Base-by-base conservation (phyloP, 2,888 invertebrate genomes). In the Sminthurinus aureus region DNA sequence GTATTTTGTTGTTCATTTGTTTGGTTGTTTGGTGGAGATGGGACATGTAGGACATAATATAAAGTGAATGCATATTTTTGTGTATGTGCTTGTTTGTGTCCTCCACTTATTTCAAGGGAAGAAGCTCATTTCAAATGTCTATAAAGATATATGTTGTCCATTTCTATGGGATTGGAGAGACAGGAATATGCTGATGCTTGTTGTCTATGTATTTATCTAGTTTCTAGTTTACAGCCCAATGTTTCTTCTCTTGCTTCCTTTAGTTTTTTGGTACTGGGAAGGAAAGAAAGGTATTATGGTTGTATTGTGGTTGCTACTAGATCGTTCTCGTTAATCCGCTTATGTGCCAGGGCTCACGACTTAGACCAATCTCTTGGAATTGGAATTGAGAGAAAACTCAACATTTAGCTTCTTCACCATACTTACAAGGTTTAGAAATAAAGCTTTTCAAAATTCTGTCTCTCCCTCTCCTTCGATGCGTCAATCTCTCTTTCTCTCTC, bases 321-420 rank as follows among this genome's bases (percentile, higher is more conserved):
- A 79, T 69, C 78, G 71, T 26, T 79, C 71, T 79, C 50, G 13
- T 69, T 79, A 81, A 81, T 81, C 80, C 80, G 80, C 80, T 81
- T 81, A 81, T 69, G 38, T 38, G 67, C 67, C 20, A 52, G 13
- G 52, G 13, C 67, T 69, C 69, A 69, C 69, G 69, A 69, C 20
- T 69, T 38, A 74, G 26, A 74, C 11, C 18, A 22, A 12, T 38
- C 74, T 38, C 50, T 50, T 24, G 20, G 20, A 71, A 24, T 13
- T 71, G 71, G 71, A 71, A 71, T 71, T 13, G 71, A 24, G 71
- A 20, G 71, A 24, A 50, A 18, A 74, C 26, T 74, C 15, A 24
- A 24, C 24, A 74, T 26, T 13, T 74, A 22, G 20, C 12, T 74
- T 13, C 22, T 15, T 74, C 38, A 1, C 9, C 9, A 38, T 38